Percentiles rank a stretch among this genome's conserved stretches.
These are phyloP conservation scores for Drosophila affinis DNA, from an alignment of 2,888 invertebrate species.

Conservation along the genomic window DNA sequence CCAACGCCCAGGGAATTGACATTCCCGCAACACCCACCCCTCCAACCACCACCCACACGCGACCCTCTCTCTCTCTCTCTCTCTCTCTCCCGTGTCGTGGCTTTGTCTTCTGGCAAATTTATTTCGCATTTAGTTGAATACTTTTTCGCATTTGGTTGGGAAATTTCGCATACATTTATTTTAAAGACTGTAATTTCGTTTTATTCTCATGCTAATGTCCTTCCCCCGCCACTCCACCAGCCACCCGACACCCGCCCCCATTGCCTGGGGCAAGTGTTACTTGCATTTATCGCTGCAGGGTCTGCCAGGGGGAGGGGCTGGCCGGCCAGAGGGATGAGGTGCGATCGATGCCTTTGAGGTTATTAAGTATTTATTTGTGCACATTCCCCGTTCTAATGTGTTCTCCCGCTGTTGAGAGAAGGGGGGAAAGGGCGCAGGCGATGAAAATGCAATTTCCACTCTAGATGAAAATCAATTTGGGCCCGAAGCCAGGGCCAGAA, in stretches of 20 bases:
- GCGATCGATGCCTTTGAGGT: conserved; percentile 30
- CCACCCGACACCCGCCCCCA: too few species aligned
- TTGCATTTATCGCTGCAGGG: conserved; percentile 51
- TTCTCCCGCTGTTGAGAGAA: conserved; percentile 9
- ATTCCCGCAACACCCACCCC: conserved; percentile 52
- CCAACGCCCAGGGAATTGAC: conserved; percentile 70
- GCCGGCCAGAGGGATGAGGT: background rate
- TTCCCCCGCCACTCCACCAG: background rate
- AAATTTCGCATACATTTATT: conserved; percentile 76
- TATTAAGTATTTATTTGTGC: conserved; percentile 72
- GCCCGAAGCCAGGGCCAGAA: background rate
- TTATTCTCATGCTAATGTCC: conserved; percentile 72
- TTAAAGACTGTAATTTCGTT: conserved; percentile 77
- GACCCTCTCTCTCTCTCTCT: background rate
- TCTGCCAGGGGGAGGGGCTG: conserved; percentile 7
- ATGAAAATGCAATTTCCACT: conserved; percentile 57
- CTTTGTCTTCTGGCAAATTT: conserved; percentile 72
- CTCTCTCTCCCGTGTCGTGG: conserved; percentile 29
- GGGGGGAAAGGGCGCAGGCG: conserved; percentile 23
- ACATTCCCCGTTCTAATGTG: conserved; percentile 60
- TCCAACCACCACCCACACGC: background rate
- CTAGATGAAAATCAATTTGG: conserved; percentile 25
- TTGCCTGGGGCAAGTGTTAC: conserved; percentile 34
- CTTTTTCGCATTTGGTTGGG: conserved; percentile 68
- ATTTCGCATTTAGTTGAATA: conserved; percentile 77